phyloP scores from a whole-genome alignment of 2,113 vertebrate genomes.

The Tupaia chinensis region DNA sequence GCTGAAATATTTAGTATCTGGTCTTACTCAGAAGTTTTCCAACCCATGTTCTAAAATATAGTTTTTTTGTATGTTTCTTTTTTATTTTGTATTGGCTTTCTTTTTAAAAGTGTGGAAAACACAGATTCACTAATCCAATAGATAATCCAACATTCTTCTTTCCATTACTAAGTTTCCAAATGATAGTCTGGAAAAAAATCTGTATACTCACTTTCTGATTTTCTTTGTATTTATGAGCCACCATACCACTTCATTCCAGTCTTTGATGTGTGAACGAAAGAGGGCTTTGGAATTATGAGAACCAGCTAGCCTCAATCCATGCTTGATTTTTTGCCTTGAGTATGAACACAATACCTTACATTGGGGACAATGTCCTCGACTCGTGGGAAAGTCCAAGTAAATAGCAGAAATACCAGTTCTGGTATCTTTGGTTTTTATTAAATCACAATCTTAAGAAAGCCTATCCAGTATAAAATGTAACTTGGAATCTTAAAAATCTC shows the following conservation, averaged over 20 bases:
- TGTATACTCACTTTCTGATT: not conserved
- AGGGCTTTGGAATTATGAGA: not conserved
- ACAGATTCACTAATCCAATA: constrained; percentile 1
- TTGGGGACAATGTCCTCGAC: not conserved
- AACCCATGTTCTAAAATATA: not conserved
- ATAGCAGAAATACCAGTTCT: not conserved
- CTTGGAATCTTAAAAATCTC: not conserved
- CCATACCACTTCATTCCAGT: not conserved
- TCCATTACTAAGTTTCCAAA: not conserved
- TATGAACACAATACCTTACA: not conserved
- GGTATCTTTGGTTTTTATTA: not conserved
- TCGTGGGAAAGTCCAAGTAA: not conserved
- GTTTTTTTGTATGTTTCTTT: constrained; percentile 8
- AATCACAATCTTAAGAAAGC: not conserved
- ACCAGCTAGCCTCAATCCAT: not conserved
- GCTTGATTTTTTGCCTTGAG: not conserved
- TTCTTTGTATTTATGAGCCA: not conserved
- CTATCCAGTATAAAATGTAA: constrained; percentile 21
- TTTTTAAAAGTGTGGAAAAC: not conserved
- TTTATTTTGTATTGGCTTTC: not conserved
- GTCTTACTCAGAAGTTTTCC: not conserved
- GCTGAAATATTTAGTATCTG: not conserved
- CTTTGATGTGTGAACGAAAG: not conserved
- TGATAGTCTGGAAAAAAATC: not conserved
- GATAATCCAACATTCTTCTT: not conserved